Percentiles rank a stretch among this genome's conserved stretches.
Conservation (phyloP, 1,140 invertebrate species). For the Physella acuta region DNA sequence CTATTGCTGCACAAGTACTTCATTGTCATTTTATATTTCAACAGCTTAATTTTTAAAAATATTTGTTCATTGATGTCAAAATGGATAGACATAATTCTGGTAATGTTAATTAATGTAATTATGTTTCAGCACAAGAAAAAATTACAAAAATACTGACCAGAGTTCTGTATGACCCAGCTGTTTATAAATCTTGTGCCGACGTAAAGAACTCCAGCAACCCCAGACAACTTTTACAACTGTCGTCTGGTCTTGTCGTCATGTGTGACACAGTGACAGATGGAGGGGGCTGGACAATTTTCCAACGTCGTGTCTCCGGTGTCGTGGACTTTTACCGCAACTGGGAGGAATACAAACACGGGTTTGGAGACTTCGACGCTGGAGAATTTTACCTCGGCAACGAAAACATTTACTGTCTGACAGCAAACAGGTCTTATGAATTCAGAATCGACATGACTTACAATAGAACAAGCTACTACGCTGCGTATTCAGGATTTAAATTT, state of each 20-base stretch:
- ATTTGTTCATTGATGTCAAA: no score
- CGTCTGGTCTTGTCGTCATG: background rate
- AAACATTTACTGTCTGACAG: background rate
- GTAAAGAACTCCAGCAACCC: no score
- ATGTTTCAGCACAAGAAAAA: no score
- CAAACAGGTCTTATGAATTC: background rate
- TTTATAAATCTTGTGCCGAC: no score
- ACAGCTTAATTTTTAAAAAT: no score
- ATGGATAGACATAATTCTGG: no score
- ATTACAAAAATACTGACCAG: no score
- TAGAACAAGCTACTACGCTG: background rate
- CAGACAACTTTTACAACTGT: background rate
- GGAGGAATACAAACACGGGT: constrained; percentile 91
- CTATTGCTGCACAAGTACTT: no score
- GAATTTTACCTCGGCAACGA: constrained; percentile 59
- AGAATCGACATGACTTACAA: constrained; percentile 1
- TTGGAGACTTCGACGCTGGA: constrained; percentile 75
- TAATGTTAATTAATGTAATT: no score
- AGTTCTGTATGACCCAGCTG: no score
- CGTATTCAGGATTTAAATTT: background rate
- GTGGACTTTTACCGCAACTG: constrained; percentile 87
- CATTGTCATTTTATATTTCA: no score
- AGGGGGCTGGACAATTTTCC: constrained; percentile 60
- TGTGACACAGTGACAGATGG: constrained; percentile 11
- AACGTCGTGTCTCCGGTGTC: constrained; percentile 75